Percentiles rank a stretch among this genome's conserved stretches.
phyloP scores from a whole-genome alignment of 2,113 vertebrate genomes.

The Brienomyrus longianalis region DNA sequence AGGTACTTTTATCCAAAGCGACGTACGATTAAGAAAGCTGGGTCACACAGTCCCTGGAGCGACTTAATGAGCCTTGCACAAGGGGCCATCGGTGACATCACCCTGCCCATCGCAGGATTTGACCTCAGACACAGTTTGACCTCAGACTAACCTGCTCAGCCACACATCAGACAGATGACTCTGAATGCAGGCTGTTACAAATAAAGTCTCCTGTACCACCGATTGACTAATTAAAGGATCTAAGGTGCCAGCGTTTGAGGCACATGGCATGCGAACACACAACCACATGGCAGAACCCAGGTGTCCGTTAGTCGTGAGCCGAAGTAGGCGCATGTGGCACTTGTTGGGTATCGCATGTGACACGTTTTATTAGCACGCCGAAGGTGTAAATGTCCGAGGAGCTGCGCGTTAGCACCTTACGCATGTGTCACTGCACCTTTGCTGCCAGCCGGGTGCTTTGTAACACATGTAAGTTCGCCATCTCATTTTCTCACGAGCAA shows the following conservation, averaged over 20 bases:
- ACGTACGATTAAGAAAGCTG: background rate
- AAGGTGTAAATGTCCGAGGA: constrained; percentile 26
- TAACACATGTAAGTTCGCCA: background rate
- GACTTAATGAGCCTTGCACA: background rate
- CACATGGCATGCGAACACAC: background rate
- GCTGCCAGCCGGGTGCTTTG: background rate
- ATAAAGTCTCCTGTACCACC: background rate
- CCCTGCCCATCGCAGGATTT: background rate
- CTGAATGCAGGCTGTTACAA: background rate
- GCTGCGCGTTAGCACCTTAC: constrained; percentile 22
- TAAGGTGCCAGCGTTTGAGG: background rate
- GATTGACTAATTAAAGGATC: background rate
- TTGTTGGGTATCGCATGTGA: background rate
- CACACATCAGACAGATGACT: background rate
- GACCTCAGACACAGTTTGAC: background rate
- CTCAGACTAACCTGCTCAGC: background rate
- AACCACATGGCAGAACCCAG: background rate
- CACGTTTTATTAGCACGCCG: background rate
- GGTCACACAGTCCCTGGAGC: background rate
- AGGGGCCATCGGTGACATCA: background rate
- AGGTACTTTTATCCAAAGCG: background rate
- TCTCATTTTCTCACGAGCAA: background rate
- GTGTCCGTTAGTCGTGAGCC: background rate
- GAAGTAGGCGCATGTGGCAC: background rate
- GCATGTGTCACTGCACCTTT: constrained; percentile 4